Base-by-base conservation (phyloP, 2,797 vertebrate genomes). In the Lacerta viridis region DNA sequence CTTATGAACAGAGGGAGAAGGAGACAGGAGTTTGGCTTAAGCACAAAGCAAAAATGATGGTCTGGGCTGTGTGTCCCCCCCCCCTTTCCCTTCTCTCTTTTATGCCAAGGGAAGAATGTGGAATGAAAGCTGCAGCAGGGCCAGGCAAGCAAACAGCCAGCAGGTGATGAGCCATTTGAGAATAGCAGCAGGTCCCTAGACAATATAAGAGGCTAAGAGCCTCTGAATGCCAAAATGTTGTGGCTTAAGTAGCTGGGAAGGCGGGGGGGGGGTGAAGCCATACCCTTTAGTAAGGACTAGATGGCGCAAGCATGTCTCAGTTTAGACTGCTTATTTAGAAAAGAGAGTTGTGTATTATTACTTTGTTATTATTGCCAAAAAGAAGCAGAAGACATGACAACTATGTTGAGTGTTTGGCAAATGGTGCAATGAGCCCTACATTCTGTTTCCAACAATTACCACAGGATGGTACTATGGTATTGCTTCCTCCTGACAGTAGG, bases 221-320 rank as follows among this genome's bases (percentile, higher is more conserved):
- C 64, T 92, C 71, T 90, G 83, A 92, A 90, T 94, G 89, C 80
- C 3, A 87, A 84, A 86, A 72, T 93, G 92, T 83, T 92, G 89
- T 90, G 89, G 88, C 80, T 41, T 61, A 3, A 86, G 69, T 91
- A 89, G 85, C 89, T 29, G 83, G 4, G 36, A 0, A 7, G 90
- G 85, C 85, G 93, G 87, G 18, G 29, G 68, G 10, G 10, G 1
- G 17, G 90, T 82, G 88, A 93, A 69, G 86, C 91, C 93, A 88
- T 91, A 93, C 84, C 88, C 91, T 92, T 93, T 93, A 89, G 83
- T 92, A 92, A 92, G 90, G 91, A 92, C 72, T 95, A 94, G 93
- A 91, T 95, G 94, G 95, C 92, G 79, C 80, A 80, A 69, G 91
- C 86, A 88, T 89, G 89, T 92, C 10, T 92, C 85, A 88, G 87